A percentile compares a stretch with the other conserved stretches of the same genome.
These are phyloP conservation scores for Tetragonula clypearis DNA, from an alignment of 1,140 invertebrate species.

Conservation along the genomic window DNA sequence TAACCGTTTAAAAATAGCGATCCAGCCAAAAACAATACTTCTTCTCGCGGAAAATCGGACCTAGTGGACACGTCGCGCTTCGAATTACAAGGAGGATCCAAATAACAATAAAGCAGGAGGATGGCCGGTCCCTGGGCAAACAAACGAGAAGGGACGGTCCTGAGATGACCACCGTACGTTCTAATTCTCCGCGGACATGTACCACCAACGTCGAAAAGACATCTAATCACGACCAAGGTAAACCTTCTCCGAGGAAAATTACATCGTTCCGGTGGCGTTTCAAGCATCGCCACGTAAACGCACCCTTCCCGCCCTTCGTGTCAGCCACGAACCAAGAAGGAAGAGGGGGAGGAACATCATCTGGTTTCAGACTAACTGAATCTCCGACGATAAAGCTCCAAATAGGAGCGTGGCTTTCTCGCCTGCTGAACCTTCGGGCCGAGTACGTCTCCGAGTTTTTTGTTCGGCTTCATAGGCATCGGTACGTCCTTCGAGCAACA, in stretches of 20 bases:
- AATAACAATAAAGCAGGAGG: constrained; percentile 29
- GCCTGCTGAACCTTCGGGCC: constrained; percentile 25
- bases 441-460: constrained; percentile 62
- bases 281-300: constrained; percentile 11
- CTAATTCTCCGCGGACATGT: constrained; percentile 7
- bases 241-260: constrained; percentile 57
- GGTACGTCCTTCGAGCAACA: constrained; percentile 1
- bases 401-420: constrained; percentile 61
- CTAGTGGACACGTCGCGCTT: not conserved
- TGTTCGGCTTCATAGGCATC: constrained; percentile 53
- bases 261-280: constrained; percentile 35
- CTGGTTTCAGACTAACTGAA: constrained; percentile 58
- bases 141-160: not conserved
- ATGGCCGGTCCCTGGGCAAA: not conserved
- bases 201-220: constrained; percentile 24
- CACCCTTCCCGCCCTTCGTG: not conserved
- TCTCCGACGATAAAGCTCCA: constrained; percentile 66
- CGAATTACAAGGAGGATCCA: constrained; percentile 13
- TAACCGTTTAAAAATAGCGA: not conserved
- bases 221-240: constrained; percentile 61
- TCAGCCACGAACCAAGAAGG: constrained; percentile 24
- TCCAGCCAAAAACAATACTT: not conserved
- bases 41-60: too few relatives aligned
- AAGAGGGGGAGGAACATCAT: constrained; percentile 34
- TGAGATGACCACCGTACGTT: not conserved